Percentiles rank a stretch among this genome's conserved stretches.
These are phyloP conservation scores for Neoaliturus tenellus DNA, from an alignment of 2,888 invertebrate species.

Conservation along the genomic window DNA sequence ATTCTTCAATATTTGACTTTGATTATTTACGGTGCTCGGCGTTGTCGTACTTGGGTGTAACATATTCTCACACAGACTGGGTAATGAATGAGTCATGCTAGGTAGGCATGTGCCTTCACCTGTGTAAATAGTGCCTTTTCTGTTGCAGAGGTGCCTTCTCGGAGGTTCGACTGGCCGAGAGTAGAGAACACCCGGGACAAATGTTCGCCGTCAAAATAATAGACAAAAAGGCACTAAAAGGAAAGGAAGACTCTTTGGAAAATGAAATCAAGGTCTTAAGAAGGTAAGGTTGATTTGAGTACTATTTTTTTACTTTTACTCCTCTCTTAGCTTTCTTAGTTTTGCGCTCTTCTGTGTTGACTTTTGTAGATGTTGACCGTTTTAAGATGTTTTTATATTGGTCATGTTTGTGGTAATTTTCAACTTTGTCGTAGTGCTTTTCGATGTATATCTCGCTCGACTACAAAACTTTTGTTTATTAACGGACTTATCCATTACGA, in stretches of 20 bases:
- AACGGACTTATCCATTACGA: too few species aligned
- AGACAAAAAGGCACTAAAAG: constrained; percentile 98
- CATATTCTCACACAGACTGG: too few species aligned
- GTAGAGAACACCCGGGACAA: constrained; percentile 91
- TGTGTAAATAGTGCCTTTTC: neutral
- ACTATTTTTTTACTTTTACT: neutral
- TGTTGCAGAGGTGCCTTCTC: constrained; percentile 92
- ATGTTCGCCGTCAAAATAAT: constrained; percentile 99
- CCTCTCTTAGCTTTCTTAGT: neutral
- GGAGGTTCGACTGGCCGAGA: constrained; percentile 97
- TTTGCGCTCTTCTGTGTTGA: neutral
- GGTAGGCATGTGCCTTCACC: neutral
- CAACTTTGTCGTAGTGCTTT: neutral
- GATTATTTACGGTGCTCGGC: too few species aligned
- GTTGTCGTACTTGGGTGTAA: too few species aligned
- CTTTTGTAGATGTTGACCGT: neutral
- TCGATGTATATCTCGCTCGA: neutral
- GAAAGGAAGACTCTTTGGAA: constrained; percentile 99
- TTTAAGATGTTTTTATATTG: neutral
- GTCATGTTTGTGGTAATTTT: neutral
- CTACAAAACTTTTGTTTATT: neutral
- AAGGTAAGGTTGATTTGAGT: constrained; percentile 78
- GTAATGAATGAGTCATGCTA: too few species aligned
- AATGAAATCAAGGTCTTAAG: constrained; percentile 99
- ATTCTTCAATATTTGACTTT: too few species aligned